These are phyloP conservation scores for Microchrysa polita DNA, from an alignment of 2,888 invertebrate species.

Conservation along the genomic window DNA sequence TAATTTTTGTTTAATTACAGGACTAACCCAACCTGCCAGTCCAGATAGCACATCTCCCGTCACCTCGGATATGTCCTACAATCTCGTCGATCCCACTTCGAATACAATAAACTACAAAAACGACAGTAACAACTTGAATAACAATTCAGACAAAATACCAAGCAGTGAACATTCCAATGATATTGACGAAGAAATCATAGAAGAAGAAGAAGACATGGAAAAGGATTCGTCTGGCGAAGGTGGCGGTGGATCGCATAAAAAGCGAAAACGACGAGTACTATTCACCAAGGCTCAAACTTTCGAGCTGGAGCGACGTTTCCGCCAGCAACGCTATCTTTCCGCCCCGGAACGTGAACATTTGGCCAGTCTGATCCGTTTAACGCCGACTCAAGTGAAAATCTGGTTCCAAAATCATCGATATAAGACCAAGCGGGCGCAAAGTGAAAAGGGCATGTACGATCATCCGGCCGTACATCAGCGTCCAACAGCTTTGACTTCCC, in stretches of 20 bases:
- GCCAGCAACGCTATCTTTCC: conserved; percentile 95
- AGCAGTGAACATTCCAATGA: conserved; percentile 63
- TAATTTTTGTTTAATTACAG: conserved; percentile 59
- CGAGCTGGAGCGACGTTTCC: conserved; percentile 92
- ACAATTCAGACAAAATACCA: conserved; percentile 56
- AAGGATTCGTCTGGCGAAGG: conserved; percentile 57
- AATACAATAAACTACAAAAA: conserved; percentile 61
- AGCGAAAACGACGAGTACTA: conserved; percentile 93
- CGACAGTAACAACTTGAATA: conserved; percentile 50
- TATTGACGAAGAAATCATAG: conserved; percentile 70
- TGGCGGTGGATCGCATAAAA: conserved; percentile 74
- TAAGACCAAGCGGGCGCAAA: conserved; percentile 97
- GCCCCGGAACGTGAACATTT: conserved; percentile 98
- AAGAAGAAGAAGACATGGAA: conserved; percentile 65
- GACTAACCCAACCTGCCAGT: conserved; percentile 75
- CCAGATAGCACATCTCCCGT: conserved; percentile 89
- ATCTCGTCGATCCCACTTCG: conserved; percentile 62
- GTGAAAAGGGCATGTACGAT: conserved; percentile 85
- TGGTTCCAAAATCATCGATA: conserved; percentile 99
- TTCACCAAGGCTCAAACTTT: conserved; percentile 98
- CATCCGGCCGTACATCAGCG: conserved; percentile 60
- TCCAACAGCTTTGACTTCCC: conserved; percentile 76
- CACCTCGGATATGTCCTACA: conserved; percentile 76
- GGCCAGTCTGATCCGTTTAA: conserved; percentile 92
- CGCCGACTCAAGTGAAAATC: conserved; percentile 98